These are phyloP conservation scores for Darevskia nairensis DNA, from an alignment of 2,797 vertebrate genomes.

Conservation along the genomic window DNA sequence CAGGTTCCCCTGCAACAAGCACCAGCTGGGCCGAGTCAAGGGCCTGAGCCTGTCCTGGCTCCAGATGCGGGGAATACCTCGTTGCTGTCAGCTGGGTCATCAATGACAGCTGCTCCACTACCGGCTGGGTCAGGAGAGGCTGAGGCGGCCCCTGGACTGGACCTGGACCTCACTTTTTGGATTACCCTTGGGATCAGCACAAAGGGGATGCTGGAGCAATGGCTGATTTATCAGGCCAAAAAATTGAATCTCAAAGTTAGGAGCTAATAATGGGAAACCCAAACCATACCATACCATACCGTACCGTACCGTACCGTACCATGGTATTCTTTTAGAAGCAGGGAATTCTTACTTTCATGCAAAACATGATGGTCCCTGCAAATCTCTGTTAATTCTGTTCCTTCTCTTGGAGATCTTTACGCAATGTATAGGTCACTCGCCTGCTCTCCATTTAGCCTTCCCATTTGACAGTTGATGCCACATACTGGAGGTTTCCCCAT, in stretches of 20 bases:
- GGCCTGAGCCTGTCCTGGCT: too few relatives aligned
- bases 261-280: background rate
- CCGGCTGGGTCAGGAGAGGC: too few relatives aligned
- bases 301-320: background rate
- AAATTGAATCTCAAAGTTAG: conserved; percentile 8
- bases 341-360: conserved; percentile 11
- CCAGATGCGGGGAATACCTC: too few relatives aligned
- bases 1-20: too few relatives aligned
- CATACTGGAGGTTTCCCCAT: background rate
- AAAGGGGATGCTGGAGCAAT: background rate
- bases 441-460: background rate
- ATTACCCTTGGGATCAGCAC: too few relatives aligned
- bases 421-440: background rate
- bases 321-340: background rate
- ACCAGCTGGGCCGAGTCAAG: too few relatives aligned
- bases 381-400: background rate
- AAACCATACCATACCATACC: background rate
- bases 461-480: background rate
- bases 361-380: background rate
- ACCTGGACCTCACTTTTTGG: too few relatives aligned
- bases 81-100: too few relatives aligned
- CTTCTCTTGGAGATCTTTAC: background rate
- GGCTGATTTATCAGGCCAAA: conserved; percentile 33
- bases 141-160: too few relatives aligned
- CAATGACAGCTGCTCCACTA: too few relatives aligned